These are phyloP conservation scores for Tenrec ecaudatus DNA, from an alignment of 2,113 vertebrate species.

Conservation along the genomic window DNA sequence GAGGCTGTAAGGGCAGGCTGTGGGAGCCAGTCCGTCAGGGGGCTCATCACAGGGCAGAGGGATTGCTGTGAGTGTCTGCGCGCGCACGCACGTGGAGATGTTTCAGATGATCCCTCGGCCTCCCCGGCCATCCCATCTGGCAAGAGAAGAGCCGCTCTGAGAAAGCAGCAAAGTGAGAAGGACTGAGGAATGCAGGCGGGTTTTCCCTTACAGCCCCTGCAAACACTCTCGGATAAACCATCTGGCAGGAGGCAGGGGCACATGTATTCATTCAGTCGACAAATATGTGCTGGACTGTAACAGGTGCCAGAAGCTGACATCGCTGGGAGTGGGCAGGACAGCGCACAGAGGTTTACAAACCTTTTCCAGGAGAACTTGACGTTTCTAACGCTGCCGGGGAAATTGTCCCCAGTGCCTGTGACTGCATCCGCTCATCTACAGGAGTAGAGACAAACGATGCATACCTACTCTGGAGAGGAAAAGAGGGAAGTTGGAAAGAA, in stretches of 20 bases:
- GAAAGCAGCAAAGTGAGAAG: neutral
- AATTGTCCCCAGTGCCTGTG: neutral
- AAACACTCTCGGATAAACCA: neutral
- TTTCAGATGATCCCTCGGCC: neutral
- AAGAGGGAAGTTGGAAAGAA: neutral
- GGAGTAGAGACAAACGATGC: neutral
- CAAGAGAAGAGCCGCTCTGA: neutral
- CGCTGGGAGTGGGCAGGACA: neutral
- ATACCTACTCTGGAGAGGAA: neutral
- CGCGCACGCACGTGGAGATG: no score
- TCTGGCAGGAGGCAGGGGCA: no score
- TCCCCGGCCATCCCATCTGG: neutral
- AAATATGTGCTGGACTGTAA: neutral
- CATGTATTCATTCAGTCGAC: neutral
- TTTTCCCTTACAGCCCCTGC: neutral
- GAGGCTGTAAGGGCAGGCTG: neutral
- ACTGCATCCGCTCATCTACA: neutral
- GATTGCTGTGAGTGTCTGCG: no score
- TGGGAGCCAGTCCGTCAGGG: neutral
- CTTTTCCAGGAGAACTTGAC: neutral
- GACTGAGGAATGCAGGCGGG: neutral
- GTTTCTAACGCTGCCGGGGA: neutral
- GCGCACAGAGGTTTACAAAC: neutral
- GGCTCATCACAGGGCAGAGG: neutral
- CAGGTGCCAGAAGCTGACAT: neutral